Percentiles rank a stretch among this genome's conserved stretches.
These are phyloP conservation scores for Pedionomus torquatus DNA, from an alignment of 2,113 vertebrate species.

Conservation along the genomic window DNA sequence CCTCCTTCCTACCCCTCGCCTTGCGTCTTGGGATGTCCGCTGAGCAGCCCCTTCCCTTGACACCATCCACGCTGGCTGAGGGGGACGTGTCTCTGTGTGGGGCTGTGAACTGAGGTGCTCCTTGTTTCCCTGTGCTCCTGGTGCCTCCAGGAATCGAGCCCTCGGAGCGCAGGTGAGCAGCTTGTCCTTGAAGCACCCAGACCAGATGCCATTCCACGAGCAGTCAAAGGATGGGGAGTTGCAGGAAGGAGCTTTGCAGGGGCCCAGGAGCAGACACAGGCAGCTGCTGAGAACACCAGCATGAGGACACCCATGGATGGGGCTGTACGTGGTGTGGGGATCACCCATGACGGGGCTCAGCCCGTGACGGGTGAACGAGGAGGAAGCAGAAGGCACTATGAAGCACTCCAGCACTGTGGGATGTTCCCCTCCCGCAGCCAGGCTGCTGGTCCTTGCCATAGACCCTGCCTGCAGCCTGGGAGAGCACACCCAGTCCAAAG, in stretches of 20 bases:
- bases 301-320: too few relatives aligned
- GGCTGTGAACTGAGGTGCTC: neutral
- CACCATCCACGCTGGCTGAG: accelerated
- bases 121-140: neutral
- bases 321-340: neutral
- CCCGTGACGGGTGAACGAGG: accelerated
- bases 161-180: neutral
- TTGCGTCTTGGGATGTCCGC: neutral
- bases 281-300: too few relatives aligned
- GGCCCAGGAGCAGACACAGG: neutral
- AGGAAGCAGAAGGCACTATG: neutral
- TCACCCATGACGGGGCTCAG: too few relatives aligned
- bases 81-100: neutral
- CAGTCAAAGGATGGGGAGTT: neutral
- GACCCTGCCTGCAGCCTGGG: neutral
- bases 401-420: neutral
- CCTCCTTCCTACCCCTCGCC: neutral
- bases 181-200: neutral
- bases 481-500: accelerated
- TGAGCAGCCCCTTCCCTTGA: neutral
- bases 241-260: neutral
- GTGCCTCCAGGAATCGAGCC: neutral
- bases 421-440: neutral
- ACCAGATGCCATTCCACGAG: neutral
- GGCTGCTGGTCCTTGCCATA: neutral